These are phyloP conservation scores for Telmatochromis bifrenatus DNA, from an alignment of 2,113 vertebrate genomes.

Conservation along the genomic window DNA sequence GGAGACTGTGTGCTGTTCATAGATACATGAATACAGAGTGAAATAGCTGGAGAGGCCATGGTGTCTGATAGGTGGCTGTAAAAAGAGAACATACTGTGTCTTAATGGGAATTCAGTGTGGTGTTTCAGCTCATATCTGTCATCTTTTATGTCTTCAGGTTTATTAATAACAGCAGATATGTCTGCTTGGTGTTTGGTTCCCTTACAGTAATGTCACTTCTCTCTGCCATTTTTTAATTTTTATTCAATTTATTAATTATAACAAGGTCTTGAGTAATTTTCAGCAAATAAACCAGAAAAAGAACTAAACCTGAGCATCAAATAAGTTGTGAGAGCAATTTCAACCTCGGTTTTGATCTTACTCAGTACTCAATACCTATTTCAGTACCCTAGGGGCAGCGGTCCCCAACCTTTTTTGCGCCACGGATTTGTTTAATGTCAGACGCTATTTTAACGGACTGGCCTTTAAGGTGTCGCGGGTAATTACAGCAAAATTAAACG, in stretches of 20 bases:
- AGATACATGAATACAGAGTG: background rate
- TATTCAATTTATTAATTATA: background rate
- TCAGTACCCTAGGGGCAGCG: background rate
- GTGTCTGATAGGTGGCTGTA: background rate
- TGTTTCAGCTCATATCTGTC: background rate
- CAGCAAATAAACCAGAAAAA: background rate
- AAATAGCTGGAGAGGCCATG: background rate
- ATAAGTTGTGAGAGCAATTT: background rate
- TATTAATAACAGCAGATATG: background rate
- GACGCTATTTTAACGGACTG: background rate
- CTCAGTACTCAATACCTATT: background rate
- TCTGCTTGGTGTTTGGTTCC: background rate
- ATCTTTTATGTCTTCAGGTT: background rate
- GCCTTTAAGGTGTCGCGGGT: background rate
- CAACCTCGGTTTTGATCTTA: accelerated
- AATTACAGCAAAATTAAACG: background rate
- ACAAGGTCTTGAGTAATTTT: background rate
- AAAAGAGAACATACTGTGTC: background rate
- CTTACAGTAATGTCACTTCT: background rate
- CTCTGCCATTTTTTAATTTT: background rate
- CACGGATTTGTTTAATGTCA: background rate
- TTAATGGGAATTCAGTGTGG: background rate
- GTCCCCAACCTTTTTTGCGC: background rate
- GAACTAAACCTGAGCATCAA: background rate
- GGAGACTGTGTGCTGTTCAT: background rate